Conservation (phyloP, 2,113 vertebrate genomes). For the Scatophagus argus region DNA sequence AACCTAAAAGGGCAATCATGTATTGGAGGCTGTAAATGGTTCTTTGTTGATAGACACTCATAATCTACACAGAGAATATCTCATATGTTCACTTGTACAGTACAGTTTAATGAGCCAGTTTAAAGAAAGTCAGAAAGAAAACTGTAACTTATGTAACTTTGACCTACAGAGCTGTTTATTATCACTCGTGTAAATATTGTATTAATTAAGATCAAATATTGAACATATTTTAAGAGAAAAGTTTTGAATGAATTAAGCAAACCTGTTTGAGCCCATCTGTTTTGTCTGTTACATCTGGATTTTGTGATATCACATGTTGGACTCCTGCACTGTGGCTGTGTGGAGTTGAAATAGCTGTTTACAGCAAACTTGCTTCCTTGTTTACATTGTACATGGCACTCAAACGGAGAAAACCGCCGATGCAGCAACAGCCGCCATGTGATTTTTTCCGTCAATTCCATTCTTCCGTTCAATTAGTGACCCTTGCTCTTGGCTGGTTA, state of each 20-base stretch:
- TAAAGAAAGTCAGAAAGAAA: too few relatives aligned
- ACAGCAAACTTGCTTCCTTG: conserved; percentile 7
- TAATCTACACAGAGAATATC: neutral
- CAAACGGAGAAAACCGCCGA: conserved; percentile 44
- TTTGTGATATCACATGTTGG: neutral
- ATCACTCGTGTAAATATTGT: neutral
- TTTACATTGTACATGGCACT: conserved; percentile 29
- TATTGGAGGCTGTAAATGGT: neutral
- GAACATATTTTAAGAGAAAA: neutral
- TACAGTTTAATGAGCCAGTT: neutral
- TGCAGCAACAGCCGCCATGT: conserved; percentile 26
- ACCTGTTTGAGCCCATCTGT: neutral
- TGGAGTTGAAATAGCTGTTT: conserved; percentile 23
- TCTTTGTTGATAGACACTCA: neutral
- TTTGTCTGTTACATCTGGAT: neutral
- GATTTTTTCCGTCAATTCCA: conserved; percentile 48
- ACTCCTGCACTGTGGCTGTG: neutral
- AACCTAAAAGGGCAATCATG: neutral
- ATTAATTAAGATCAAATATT: too few relatives aligned
- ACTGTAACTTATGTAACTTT: too few relatives aligned
- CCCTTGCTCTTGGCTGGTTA: conserved; percentile 53
- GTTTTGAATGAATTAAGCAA: neutral
- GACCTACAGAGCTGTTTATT: neutral
- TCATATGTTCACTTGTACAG: neutral
- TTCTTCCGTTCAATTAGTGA: conserved; percentile 71